A percentile compares a stretch with the other conserved stretches of the same genome.
Conservation (phyloP, 2,888 invertebrate genomes). For the Machimus rusticus region DNA sequence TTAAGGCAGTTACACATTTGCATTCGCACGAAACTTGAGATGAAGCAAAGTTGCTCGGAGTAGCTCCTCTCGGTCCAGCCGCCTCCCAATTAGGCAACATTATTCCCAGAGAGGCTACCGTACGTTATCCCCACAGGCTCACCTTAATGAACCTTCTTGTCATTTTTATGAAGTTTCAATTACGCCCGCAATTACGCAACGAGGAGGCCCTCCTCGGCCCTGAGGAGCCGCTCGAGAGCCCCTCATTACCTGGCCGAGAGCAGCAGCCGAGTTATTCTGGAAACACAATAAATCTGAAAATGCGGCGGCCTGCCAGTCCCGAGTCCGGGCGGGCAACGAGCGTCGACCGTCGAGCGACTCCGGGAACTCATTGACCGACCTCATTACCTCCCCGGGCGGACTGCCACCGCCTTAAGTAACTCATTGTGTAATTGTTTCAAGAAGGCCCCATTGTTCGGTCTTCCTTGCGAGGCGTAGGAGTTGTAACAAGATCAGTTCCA, state of each 20-base stretch:
- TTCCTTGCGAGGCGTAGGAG: slow-evolving; percentile 47
- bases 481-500: slow-evolving; percentile 36
- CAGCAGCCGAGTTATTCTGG: not conserved
- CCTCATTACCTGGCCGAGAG: not conserved
- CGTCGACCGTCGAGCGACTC: not conserved
- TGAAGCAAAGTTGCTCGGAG: not conserved
- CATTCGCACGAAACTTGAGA: not conserved
- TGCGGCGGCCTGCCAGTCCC: not conserved
- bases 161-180: not conserved
- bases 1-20: not conserved
- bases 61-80: not conserved
- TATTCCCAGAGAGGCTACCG: not conserved
- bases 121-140: not conserved
- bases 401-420: slow-evolving; percentile 44
- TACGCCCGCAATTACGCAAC: not conserved
- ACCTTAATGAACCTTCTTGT: not conserved
- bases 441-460: slow-evolving; percentile 38
- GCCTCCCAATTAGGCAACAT: not conserved
- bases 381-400: slow-evolving; percentile 27
- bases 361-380: slow-evolving; percentile 14
- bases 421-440: slow-evolving; percentile 50
- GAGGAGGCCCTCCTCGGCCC: not conserved
- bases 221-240: not conserved
- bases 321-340: not conserved
- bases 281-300: not conserved